phyloP scores from a whole-genome alignment of 2,888 invertebrate genomes.

The Monoplex corrugatus region DNA sequence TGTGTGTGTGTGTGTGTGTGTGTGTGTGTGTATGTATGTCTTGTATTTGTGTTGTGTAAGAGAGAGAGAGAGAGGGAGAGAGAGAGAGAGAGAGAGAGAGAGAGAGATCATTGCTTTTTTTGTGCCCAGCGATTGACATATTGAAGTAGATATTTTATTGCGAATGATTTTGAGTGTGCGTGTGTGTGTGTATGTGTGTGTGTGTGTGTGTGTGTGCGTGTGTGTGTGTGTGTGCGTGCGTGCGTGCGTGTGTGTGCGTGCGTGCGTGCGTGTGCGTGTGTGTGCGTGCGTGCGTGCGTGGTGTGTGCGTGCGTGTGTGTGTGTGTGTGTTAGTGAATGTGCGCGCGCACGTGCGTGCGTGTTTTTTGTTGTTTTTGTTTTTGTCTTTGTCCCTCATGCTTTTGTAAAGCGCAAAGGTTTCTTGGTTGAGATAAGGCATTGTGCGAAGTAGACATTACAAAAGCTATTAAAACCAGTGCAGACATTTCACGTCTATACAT shows the following conservation, averaged over 20 bases:
- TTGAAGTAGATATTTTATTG: no score
- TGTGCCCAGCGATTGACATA: background rate
- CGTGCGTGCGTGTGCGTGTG: background rate
- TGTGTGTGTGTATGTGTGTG: constrained; percentile 17
- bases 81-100: background rate
- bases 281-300: background rate
- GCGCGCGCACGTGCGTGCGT: background rate
- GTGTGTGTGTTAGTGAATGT: background rate
- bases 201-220: background rate
- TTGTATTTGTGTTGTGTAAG: background rate
- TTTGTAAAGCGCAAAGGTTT: no score
- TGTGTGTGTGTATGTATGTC: background rate
- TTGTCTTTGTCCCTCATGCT: no score
- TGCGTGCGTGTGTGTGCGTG: background rate
- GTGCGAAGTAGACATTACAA: no score
- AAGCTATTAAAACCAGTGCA: no score
- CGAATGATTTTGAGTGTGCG: background rate
- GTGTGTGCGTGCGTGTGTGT: background rate
- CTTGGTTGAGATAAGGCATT: no score
- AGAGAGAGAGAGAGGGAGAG: background rate
- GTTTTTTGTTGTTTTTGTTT: background rate
- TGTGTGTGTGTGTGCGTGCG: background rate
- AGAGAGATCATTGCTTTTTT: background rate
- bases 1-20: constrained; percentile 13
- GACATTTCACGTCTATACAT: no score